A percentile compares a stretch with the other conserved stretches of the same genome.
phyloP scores from a whole-genome alignment of 2,797 vertebrate genomes.

The Loris lydekkerianus region DNA sequence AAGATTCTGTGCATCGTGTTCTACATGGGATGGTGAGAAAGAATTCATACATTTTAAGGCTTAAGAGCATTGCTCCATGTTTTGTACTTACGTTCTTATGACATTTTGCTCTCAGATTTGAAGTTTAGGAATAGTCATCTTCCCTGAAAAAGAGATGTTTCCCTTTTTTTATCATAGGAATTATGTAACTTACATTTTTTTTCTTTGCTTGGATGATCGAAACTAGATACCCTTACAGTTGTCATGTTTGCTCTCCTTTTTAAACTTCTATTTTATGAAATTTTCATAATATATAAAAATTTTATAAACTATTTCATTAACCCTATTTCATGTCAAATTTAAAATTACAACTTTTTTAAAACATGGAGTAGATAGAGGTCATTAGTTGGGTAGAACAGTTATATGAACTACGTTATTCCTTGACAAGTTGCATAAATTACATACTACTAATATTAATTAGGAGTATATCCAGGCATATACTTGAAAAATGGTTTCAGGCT shows the following conservation, averaged over 20 bases:
- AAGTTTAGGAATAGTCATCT: background rate
- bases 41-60: too few species aligned
- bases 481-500: slow-evolving; percentile 62
- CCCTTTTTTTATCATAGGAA: slow-evolving; percentile 2
- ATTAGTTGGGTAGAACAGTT: slow-evolving; percentile 48
- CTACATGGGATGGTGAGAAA: background rate
- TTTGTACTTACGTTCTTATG: background rate
- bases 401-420: background rate
- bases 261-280: background rate
- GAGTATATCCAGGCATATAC: background rate
- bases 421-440: background rate
- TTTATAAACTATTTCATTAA: slow-evolving; percentile 62
- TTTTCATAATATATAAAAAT: slow-evolving; percentile 55
- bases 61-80: background rate
- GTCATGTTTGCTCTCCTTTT: background rate
- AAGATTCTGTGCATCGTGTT: background rate
- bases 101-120: background rate
- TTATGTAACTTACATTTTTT: background rate
- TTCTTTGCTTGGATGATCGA: background rate
- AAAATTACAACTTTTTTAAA: background rate
- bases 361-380: background rate
- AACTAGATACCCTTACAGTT: background rate
- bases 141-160: background rate
- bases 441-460: background rate
- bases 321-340: slow-evolving; percentile 4